phyloP scores from a whole-genome alignment of 2,113 vertebrate genomes.

The Grantiella picta region DNA sequence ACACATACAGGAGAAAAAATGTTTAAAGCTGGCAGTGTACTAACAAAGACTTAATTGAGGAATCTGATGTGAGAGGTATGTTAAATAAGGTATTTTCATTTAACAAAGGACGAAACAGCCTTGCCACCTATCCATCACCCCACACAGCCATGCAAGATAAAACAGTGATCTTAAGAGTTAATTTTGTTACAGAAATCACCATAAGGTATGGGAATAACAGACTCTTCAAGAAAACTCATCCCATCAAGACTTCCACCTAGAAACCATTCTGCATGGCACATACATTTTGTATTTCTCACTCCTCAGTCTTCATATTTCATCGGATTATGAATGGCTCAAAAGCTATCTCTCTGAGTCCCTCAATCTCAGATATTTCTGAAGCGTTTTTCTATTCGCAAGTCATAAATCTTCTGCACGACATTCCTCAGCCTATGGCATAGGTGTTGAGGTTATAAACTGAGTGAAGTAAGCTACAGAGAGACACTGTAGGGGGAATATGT shows the following conservation, averaged over 20 bases:
- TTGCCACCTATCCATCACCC: background rate
- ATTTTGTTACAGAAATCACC: background rate
- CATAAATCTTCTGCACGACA: background rate
- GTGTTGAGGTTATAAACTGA: background rate
- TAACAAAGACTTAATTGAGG: constrained; percentile 5
- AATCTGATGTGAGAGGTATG: background rate
- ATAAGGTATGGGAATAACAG: background rate
- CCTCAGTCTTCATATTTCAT: background rate
- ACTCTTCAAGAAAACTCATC: background rate
- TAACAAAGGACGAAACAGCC: background rate
- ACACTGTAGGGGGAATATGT: background rate
- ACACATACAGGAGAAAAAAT: background rate
- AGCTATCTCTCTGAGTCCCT: background rate
- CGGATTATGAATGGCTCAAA: constrained; percentile 1
- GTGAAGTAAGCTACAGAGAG: background rate
- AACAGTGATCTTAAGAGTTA: background rate
- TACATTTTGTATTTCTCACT: background rate
- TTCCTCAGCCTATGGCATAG: background rate
- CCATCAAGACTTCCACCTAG: background rate
- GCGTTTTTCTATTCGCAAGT: background rate
- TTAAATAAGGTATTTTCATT: background rate
- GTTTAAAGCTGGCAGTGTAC: background rate
- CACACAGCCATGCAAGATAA: background rate
- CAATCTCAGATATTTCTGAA: background rate
- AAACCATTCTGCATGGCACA: background rate